Evolutionary conservation across 1,140 invertebrate species (phyloP), one percentile per base, ranked within the genome.

Genomic region (Hylyphantes graminicola): DNA sequence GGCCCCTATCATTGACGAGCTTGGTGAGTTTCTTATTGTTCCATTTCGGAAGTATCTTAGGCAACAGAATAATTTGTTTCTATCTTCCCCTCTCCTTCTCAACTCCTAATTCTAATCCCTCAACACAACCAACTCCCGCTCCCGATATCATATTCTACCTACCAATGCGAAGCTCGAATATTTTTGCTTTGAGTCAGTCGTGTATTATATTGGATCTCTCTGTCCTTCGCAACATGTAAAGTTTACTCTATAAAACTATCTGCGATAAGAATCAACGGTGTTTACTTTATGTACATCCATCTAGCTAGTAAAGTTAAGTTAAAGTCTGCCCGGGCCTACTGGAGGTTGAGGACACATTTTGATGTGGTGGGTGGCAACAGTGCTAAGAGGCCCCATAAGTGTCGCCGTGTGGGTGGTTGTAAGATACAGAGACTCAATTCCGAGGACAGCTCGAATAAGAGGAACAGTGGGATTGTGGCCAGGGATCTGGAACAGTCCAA

Each of bases 1-100:
- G 94, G 95, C 95, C 5, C 96, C 96, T 0, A 93, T 97, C 73
- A 97, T 97, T 86, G 96, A 97, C 88, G 95, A 96, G 88, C 95
- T 97, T 93, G 95, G 95, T 97, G 89, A 94, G 94, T 93, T 67
- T 17, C 12, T 53, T 6, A 59, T 13, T n/a, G 9, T 50, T 50
- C 11, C 19, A 59, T 59, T 59, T 59, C 5, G 35, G n/a, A n/a
- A n/a, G n/a, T n/a, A n/a, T n/a, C n/a, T n/a, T n/a, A n/a, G n/a
- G n/a, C n/a, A n/a, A n/a, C n/a, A n/a, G n/a, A n/a, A n/a, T n/a
- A n/a, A n/a, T n/a, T n/a, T n/a, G n/a, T n/a, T n/a, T n/a, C n/a
- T n/a, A n/a, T n/a, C n/a, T n/a, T n/a, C n/a, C n/a, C n/a, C n/a
- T n/a, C n/a, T n/a, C 0, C 15, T 57, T 57, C 55, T 11, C 15